Base-by-base conservation (phyloP, 92 coral and sea anemone genomes). In the Umimayanthus chanpuru region DNA sequence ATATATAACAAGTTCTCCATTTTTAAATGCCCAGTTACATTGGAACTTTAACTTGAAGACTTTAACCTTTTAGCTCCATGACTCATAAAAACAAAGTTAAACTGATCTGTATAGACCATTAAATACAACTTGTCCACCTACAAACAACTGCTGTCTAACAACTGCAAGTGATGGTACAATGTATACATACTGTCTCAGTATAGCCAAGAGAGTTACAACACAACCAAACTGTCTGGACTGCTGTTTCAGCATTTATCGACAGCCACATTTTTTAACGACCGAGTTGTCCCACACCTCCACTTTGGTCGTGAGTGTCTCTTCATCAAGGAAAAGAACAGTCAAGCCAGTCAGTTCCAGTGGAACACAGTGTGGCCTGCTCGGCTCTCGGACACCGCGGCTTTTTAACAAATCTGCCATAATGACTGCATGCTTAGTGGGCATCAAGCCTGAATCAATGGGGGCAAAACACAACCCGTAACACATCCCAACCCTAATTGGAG, bases 231-330 rank as follows among this genome's bases (percentile, higher is more conserved):
- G 53, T 47, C 53, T 47, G 0, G 11, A 56, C 66, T 56, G 66
- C 1, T 56, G 26, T 21, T 18, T 61, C 20, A 61, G 26, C 30
- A 44, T 10, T 47, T 82, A 82, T 50, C 86, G 86, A 26, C 86
- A 82, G 86, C 86, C 40, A 40, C 86, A 82, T 41, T 43, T 67
- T 82, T 65, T 43, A 15, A 71, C 86, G 5, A 82, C 6, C 23
- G 43, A 26, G 1, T 82, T 43, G 39, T 82, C 61, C 86, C 86
- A 82, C 14, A 82, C 86, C 61, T 25, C n/a, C 50, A 82, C 86
- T 44, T 67, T 81, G 39, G 40, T 14, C n/a, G 76, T 81, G 2
- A 5, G 8, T 20, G 74, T 68, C 25, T 67, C 58, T 53, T 53
- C n/a, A 43, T 53, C 58, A 53, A 53, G 58, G 58, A 53, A 82